These are phyloP conservation scores for Tympanoctomys barrerae DNA, from an alignment of 2,797 vertebrate species.

Conservation along the genomic window DNA sequence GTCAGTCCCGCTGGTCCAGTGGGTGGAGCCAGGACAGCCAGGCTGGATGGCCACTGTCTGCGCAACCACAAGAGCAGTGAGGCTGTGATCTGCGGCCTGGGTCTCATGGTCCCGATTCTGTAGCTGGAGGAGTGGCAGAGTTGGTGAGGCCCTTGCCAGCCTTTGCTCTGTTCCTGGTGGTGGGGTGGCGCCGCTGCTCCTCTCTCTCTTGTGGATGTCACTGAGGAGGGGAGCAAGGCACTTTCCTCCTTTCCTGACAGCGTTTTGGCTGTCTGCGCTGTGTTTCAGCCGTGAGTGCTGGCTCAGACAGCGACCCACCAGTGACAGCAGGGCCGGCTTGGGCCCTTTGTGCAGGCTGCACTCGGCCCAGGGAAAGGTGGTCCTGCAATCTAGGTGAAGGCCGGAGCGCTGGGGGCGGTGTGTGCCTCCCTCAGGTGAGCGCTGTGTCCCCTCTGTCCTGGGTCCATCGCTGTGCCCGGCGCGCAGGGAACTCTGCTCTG, in stretches of 20 bases:
- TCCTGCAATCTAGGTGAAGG: not conserved
- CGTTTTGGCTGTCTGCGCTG: not conserved
- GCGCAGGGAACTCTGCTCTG: conserved; percentile 81
- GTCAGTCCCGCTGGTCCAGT: not conserved
- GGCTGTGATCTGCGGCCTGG: not conserved
- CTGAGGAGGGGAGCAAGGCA: too few species aligned
- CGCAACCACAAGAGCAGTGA: not conserved
- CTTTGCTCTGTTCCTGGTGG: not conserved
- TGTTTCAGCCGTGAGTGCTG: not conserved
- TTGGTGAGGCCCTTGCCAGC: not conserved
- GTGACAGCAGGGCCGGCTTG: too few species aligned
- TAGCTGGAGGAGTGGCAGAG: not conserved
- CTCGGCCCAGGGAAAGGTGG: not conserved
- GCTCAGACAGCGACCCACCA: not conserved
- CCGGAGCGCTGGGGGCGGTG: not conserved
- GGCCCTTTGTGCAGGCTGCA: too few species aligned
- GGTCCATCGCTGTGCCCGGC: conserved; percentile 50
- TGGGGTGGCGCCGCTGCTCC: not conserved
- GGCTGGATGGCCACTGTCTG: not conserved
- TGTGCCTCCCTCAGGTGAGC: conserved; percentile 12
- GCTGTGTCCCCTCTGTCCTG: conserved; percentile 76
- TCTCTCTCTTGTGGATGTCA: too few species aligned
- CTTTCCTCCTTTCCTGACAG: not conserved
- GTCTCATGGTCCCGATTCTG: not conserved
- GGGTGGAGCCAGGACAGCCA: not conserved